Conservation (phyloP, 2,888 invertebrate species). For the Pollenia angustigena region DNA sequence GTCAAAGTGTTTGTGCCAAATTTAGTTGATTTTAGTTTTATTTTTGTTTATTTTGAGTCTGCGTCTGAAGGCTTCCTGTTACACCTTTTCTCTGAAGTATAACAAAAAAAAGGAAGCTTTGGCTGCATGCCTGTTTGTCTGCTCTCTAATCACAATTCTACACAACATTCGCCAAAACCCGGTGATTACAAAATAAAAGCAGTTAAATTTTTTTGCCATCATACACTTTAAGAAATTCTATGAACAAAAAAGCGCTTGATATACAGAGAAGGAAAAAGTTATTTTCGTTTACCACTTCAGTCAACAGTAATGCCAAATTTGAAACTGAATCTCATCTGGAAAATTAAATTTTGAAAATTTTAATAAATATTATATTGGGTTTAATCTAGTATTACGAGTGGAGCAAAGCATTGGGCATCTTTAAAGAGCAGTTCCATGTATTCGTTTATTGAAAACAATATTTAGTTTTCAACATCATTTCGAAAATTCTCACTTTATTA, state of each 20-base stretch:
- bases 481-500: no score
- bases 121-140: conserved; percentile 25
- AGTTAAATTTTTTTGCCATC: conserved; percentile 17
- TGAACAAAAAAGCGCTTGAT: no score
- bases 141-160: conserved; percentile 31
- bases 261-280: background rate
- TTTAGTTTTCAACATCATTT: no score
- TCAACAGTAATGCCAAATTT: background rate
- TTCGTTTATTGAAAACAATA: no score
- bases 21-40: background rate
- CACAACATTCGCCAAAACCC: conserved; percentile 8
- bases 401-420: no score
- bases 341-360: background rate
- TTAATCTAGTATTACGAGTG: no score
- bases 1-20: conserved; percentile 10
- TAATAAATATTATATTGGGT: no score
- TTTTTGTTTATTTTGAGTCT: background rate
- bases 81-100: conserved; percentile 39
- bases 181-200: conserved; percentile 31
- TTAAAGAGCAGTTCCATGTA: no score
- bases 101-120: conserved; percentile 13
- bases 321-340: background rate
- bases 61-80: conserved; percentile 62
- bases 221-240: conserved; percentile 27
- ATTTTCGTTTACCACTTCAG: background rate